These are phyloP conservation scores for Gallirallus australis DNA, from an alignment of 2,797 vertebrate species.

Conservation along the genomic window DNA sequence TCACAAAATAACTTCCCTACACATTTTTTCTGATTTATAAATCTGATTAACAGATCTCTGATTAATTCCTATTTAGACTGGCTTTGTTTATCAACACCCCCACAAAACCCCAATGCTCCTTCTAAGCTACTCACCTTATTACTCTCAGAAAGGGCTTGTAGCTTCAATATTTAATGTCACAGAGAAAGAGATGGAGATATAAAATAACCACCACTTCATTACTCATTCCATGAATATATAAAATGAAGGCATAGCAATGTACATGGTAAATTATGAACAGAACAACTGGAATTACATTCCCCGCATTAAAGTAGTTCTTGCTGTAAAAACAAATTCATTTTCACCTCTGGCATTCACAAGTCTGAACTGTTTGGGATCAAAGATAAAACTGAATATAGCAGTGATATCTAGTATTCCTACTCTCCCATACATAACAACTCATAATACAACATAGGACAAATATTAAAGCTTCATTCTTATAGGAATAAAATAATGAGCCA, in stretches of 20 bases:
- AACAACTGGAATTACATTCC: background rate
- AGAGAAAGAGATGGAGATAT: background rate
- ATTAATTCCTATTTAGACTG: background rate
- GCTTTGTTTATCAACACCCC: background rate
- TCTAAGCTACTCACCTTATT: background rate
- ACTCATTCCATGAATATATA: background rate
- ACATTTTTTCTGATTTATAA: background rate
- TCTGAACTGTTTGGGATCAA: background rate
- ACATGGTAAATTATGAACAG: background rate
- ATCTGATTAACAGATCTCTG: background rate
- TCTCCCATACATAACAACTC: background rate
- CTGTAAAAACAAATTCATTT: background rate
- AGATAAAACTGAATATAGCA: background rate
- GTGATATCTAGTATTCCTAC: background rate
- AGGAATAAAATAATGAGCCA: background rate
- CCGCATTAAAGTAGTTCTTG: background rate
- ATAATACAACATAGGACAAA: background rate
- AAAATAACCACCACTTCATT: slow-evolving; percentile 27
- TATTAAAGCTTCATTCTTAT: background rate
- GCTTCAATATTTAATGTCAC: slow-evolving; percentile 49
- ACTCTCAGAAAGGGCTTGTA: background rate
- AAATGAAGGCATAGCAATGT: background rate
- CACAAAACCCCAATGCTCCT: background rate
- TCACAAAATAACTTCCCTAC: background rate
- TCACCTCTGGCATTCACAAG: background rate